Percentiles rank a stretch among this genome's conserved stretches.
phyloP scores from a whole-genome alignment of 2,797 vertebrate species.

The Sebastes iracundus region DNA sequence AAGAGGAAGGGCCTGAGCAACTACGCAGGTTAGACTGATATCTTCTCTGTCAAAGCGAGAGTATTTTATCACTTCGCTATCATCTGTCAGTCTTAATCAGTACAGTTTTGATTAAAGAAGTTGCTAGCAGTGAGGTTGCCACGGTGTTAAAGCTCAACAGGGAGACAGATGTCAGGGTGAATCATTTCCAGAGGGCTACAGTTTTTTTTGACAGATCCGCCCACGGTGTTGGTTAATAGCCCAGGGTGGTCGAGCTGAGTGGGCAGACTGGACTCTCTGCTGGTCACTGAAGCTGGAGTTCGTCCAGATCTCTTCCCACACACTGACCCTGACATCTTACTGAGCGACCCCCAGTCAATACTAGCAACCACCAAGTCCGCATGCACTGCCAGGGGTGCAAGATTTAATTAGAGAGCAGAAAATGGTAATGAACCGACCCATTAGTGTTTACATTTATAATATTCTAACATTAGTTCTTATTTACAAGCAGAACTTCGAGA shows the following conservation, averaged over 20 bases:
- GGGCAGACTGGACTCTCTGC: conserved; percentile 61
- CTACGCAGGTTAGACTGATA: conserved; percentile 91
- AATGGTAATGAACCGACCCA: conserved; percentile 30
- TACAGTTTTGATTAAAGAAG: conserved; percentile 14
- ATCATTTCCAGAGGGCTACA: conserved; percentile 43
- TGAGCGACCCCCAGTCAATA: conserved; percentile 48
- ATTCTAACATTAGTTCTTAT: conserved; percentile 3
- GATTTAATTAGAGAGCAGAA: conserved; percentile 58
- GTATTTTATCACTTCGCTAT: not conserved
- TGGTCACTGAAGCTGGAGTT: conserved; percentile 65
- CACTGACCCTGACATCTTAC: conserved; percentile 63
- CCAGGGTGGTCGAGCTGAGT: conserved; percentile 56
- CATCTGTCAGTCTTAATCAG: not conserved
- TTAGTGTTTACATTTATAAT: not conserved
- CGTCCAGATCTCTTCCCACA: conserved; percentile 68
- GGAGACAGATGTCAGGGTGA: conserved; percentile 57
- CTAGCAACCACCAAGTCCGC: conserved; percentile 42
- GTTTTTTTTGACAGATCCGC: conserved; percentile 66
- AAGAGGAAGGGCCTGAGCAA: conserved; percentile 99
- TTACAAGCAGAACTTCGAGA: conserved; percentile 4
- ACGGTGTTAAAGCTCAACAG: conserved; percentile 38
- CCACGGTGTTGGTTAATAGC: conserved; percentile 67
- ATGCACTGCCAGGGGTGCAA: conserved; percentile 34
- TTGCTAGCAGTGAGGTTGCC: conserved; percentile 7
- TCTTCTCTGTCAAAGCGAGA: not conserved